These are phyloP conservation scores for Fukomys damarensis DNA, from an alignment of 2,113 vertebrate species.

Conservation along the genomic window DNA sequence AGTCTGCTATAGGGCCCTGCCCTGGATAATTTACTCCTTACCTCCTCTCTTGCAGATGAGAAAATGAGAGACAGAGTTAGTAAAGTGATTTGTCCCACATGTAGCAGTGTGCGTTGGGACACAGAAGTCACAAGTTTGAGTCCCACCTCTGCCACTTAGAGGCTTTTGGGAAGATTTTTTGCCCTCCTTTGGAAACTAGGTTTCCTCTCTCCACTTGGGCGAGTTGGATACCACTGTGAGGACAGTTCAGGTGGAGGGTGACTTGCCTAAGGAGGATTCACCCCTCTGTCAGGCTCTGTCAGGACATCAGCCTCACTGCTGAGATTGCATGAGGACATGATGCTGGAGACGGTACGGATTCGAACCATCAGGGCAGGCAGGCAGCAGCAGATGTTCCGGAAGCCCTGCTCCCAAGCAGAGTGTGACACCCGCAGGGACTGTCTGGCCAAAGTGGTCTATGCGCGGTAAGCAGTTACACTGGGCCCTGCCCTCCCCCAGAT, in stretches of 20 bases:
- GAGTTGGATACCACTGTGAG: background rate
- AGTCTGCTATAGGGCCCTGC: background rate
- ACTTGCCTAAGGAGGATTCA: background rate
- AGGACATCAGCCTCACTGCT: slow-evolving; percentile 89
- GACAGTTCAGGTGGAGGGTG: background rate
- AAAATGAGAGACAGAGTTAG: background rate
- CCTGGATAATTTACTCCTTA: background rate
- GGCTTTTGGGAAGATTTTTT: background rate
- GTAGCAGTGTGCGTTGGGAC: background rate
- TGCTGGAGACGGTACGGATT: slow-evolving; percentile 88
- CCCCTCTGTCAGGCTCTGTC: slow-evolving; percentile 85
- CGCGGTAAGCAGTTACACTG: slow-evolving; percentile 86
- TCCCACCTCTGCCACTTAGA: background rate
- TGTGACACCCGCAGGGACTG: slow-evolving; percentile 95
- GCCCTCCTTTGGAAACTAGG: background rate
- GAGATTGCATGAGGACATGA: slow-evolving; percentile 84
- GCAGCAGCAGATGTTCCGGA: slow-evolving; percentile 90
- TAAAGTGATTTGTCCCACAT: background rate
- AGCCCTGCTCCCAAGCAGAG: slow-evolving; percentile 92
- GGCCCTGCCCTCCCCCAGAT: background rate
- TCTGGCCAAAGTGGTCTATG: slow-evolving; percentile 95
- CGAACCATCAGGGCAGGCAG: slow-evolving; percentile 93
- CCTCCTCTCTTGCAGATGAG: background rate
- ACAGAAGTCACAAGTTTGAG: background rate
- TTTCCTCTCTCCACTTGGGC: background rate